Percentiles rank a stretch among this genome's conserved stretches.
phyloP scores from a whole-genome alignment of 2,113 vertebrate species.

The Grantiella picta region DNA sequence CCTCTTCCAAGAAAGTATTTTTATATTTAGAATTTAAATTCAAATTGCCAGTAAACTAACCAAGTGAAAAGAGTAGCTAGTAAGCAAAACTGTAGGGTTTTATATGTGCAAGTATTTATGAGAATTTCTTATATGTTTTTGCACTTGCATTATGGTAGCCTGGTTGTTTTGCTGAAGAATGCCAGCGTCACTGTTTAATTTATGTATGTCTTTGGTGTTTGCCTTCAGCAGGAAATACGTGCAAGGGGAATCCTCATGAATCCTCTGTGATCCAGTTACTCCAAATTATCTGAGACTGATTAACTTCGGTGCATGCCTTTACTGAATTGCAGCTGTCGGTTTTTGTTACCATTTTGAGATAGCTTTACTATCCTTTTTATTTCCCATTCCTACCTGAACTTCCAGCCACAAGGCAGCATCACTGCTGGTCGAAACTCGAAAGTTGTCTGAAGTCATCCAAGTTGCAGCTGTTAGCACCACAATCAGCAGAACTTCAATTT shows the following conservation, averaged over 20 bases:
- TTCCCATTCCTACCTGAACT: not conserved
- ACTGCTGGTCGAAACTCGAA: not conserved
- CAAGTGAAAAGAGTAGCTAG: not conserved
- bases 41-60: not conserved
- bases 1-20: not conserved
- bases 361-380: not conserved
- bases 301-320: not conserved
- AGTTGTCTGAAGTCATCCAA: not conserved
- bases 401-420: not conserved
- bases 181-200: not conserved
- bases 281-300: not conserved
- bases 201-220: not conserved
- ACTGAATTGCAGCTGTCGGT: not conserved
- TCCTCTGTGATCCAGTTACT: not conserved
- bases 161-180: not conserved
- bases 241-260: not conserved
- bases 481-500: not conserved
- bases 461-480: not conserved
- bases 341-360: not conserved
- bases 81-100: not conserved
- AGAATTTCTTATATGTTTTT: not conserved
- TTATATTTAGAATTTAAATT: not conserved
- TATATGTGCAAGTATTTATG: not conserved
- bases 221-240: not conserved
- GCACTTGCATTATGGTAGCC: not conserved